Base-by-base conservation (phyloP, 2,888 invertebrate species). In the Sisyra nigra region DNA sequence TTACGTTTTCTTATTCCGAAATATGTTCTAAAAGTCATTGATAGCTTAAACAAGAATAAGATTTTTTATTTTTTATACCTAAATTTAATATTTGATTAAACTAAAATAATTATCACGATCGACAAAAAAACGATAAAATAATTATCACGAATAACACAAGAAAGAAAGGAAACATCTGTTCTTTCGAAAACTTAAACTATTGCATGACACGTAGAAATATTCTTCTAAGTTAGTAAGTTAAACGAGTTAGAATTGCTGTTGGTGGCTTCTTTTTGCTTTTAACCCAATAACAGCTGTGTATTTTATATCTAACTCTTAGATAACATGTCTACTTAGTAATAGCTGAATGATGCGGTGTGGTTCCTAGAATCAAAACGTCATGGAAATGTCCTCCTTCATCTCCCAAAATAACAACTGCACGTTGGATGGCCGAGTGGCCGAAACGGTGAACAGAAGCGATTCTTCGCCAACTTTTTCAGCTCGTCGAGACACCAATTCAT, bases 371-470 rank as follows among this genome's bases (percentile, higher is more conserved):
- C 65, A 67, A 61, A 67, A 66, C 58, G 64, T 66, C 57, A 75
- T 76, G 55, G 78, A 80, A 65, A 76, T 79, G 69, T 76, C 79
- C 40, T 76, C 79, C 40, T 76, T 76, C 60, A 62, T 79, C 52
- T 59, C 66, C 48, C 60, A 66, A 31, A 76, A 76, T 55, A 79
- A 79, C 61, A 79, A 79, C 63, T 17, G 37, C 19, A 37, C 11
- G 5, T 7, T 24, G 24, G 24, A 24, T 24, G 24, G 24, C 24
- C 3, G 24, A 24, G 24, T 24, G 24, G 24, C 7, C 18, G 37
- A 19, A 11, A 37, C 17, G 6, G 11, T 19, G 9, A 6, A 17
- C 19, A 37, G 18, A 17, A 37, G 11, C 19, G 19, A 17, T 9
- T 37, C 37, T 9, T n/a, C 37, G 2, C 24, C 24, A 5, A 24